These are phyloP conservation scores for Microtus montanus DNA, from an alignment of 2,113 vertebrate genomes.

Conservation along the genomic window DNA sequence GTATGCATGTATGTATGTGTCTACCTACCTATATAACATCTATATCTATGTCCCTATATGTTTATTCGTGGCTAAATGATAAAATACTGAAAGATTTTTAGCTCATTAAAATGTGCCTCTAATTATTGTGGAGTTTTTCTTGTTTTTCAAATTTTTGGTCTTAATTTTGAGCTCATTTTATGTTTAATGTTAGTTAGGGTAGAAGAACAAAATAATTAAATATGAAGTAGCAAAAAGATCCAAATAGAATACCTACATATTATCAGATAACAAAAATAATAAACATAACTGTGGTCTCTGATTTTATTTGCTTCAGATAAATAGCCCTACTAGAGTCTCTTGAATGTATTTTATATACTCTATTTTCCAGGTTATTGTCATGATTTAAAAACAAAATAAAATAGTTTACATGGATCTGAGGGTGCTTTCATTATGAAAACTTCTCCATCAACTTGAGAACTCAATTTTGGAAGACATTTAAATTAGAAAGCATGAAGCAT, in stretches of 20 bases:
- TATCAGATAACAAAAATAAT: background rate
- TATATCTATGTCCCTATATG: background rate
- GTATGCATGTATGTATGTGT: background rate
- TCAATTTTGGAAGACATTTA: slow-evolving; percentile 62
- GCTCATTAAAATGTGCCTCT: slow-evolving; percentile 3
- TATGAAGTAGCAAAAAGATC: background rate
- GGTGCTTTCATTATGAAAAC: slow-evolving; percentile 57
- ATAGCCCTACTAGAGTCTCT: background rate
- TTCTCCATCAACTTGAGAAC: slow-evolving; percentile 36
- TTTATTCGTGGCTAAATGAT: background rate
- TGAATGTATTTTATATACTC: background rate
- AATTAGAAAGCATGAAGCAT: slow-evolving; percentile 58
- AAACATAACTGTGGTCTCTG: background rate
- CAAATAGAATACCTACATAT: background rate
- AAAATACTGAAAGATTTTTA: background rate
- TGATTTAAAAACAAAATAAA: slow-evolving; percentile 16
- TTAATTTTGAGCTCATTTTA: slow-evolving; percentile 17
- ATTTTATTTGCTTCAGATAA: slow-evolving; percentile 41
- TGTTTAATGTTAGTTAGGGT: background rate
- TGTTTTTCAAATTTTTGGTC: background rate
- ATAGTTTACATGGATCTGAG: slow-evolving; percentile 22
- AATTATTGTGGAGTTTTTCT: background rate
- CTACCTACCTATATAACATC: background rate
- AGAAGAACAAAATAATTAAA: slow-evolving; percentile 23
- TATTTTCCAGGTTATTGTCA: slow-evolving; percentile 9